Conservation (phyloP, 2,888 invertebrate genomes). For the Priapulus caudatus region DNA sequence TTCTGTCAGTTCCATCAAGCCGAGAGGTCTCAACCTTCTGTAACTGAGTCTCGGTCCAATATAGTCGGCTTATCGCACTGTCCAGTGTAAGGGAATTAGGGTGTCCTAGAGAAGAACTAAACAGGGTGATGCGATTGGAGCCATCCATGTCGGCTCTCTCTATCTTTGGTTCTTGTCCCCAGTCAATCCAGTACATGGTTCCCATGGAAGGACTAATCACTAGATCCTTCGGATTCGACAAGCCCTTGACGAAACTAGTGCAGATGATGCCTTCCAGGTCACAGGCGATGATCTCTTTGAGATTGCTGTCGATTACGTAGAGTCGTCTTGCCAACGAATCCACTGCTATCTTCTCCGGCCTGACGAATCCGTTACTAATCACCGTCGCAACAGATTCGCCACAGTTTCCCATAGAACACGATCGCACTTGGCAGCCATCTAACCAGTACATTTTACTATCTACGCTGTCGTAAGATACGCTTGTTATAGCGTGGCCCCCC, state of each 20-base stretch:
- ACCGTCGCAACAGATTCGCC: too few relatives aligned
- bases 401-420: too few relatives aligned
- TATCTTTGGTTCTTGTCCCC: neutral
- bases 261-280: neutral
- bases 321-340: neutral
- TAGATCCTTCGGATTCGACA: neutral
- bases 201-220: neutral
- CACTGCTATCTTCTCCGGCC: neutral
- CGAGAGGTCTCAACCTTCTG: neutral
- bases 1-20: neutral
- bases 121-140: neutral
- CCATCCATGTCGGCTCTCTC: slow-evolving; percentile 1
- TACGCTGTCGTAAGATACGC: slow-evolving; percentile 72
- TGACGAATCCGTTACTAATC: too few relatives aligned
- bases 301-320: neutral
- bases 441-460: slow-evolving; percentile 59
- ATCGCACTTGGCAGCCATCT: too few relatives aligned
- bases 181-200: neutral
- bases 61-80: neutral
- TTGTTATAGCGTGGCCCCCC: too few relatives aligned
- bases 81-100: neutral
- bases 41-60: neutral
- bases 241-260: too few relatives aligned
- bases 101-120: neutral
- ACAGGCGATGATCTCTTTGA: neutral